These are phyloP conservation scores for Platalea minor DNA, from an alignment of 2,797 vertebrate genomes.

Conservation along the genomic window DNA sequence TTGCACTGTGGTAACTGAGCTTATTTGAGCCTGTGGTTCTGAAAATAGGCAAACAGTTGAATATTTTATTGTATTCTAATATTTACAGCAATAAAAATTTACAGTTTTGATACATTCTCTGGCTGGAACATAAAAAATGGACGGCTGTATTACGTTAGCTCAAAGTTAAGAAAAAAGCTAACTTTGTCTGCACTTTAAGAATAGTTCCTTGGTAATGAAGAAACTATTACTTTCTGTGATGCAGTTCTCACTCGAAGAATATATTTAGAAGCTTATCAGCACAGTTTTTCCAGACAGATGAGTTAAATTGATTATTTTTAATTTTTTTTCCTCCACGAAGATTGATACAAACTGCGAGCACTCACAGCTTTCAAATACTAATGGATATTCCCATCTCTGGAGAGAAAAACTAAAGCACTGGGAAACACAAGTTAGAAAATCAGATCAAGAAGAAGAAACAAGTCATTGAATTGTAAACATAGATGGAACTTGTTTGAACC, in stretches of 20 bases:
- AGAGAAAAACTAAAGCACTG: neutral
- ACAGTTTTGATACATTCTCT: neutral
- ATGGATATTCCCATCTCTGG: neutral
- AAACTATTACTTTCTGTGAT: neutral
- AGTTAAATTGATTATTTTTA: neutral
- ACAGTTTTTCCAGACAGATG: neutral
- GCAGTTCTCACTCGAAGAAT: neutral
- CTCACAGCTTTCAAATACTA: neutral
- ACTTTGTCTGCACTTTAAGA: neutral
- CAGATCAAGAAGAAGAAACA: neutral
- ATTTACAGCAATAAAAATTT: neutral
- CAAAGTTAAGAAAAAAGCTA: neutral
- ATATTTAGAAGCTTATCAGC: neutral
- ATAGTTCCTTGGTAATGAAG: neutral
- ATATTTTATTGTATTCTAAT: neutral
- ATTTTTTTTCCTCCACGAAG: neutral
- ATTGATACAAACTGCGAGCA: neutral
- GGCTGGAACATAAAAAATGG: neutral
- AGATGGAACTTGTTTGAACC: neutral
- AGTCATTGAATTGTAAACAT: neutral
- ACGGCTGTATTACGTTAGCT: neutral
- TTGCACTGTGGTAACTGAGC: neutral
- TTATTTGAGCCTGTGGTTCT: neutral
- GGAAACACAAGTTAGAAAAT: neutral
- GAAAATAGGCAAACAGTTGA: neutral